Base-by-base conservation (phyloP, 2,797 vertebrate species). In the Gouania willdenowi region DNA sequence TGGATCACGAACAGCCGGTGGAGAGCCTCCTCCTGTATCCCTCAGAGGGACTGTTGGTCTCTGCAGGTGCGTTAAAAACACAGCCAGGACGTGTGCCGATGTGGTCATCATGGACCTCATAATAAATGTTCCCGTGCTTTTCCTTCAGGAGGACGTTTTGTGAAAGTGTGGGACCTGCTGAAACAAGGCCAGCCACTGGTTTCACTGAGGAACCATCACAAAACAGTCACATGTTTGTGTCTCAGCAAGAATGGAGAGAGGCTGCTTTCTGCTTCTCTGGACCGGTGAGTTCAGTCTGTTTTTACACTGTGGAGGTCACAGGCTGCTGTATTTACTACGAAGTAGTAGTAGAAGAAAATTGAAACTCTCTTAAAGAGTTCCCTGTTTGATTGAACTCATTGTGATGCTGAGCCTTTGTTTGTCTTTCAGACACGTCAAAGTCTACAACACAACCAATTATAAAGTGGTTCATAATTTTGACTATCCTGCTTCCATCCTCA, bases 401-500 rank as follows among this genome's bases (percentile, higher is more conserved):
- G 10, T 56, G 38, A 60, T 14, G 3, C 5, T 10, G 8, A 39
- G 9, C 16, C 2, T 26, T 2, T 58, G 20, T 36, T 62, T 78
- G 1, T 80, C 20, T 60, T 67, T 3, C 60, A 99, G 97, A 81
- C 96, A 99, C 21, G 92, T 98, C 27, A 99, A 99, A 74, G 87
- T 99, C 12, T 98, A 98, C 71, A 98, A 91, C 79, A 97, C 96
- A 21, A 87, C 92, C 47, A 94, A 87, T 52, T 99, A 94, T 58
- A 97, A 94, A 89, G 93, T 95, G 28, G 93, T 97, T 16, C 94
- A 98, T 73, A 98, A 91, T 82, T 96, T 97, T 66, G 92, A 92
- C 72, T 97, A 94, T 2, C 82, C 92, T 8, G 86, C 92, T 10
- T 91, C 94, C 16, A 92, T 97, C 65, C 86, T 97, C 50, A 97